Conservation (phyloP, 2,797 vertebrate genomes). For the Lepus oiostolus region DNA sequence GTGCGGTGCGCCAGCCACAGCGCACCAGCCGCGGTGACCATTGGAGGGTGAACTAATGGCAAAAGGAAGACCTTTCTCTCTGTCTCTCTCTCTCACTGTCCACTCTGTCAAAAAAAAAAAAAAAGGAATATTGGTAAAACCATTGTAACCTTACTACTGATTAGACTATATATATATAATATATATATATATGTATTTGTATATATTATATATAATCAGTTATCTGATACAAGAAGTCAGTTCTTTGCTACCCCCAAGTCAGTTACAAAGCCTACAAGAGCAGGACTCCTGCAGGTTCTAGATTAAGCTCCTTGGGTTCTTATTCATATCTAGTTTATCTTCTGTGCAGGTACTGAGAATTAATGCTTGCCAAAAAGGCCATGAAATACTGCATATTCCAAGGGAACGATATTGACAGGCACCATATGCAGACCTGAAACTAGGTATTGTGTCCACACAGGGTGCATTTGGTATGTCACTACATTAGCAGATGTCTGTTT, state of each 20-base stretch:
- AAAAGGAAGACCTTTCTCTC: no score
- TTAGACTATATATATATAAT: not conserved
- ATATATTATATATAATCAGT: not conserved
- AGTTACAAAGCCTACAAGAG: not conserved
- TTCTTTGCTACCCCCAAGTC: constrained; percentile 3
- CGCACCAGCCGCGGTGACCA: no score
- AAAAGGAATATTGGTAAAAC: not conserved
- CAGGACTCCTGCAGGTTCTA: not conserved
- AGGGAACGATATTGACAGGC: not conserved
- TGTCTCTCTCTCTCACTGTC: no score
- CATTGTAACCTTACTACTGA: not conserved
- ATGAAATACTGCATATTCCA: not conserved
- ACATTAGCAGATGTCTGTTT: not conserved
- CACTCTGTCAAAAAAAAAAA: no score
- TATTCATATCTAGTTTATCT: not conserved
- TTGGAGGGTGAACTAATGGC: no score
- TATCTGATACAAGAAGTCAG: not conserved
- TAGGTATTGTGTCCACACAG: not conserved
- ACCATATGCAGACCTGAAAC: not conserved
- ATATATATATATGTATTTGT: no score
- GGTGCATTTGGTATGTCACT: not conserved
- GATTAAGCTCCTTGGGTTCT: not conserved
- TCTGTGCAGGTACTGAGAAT: not conserved
- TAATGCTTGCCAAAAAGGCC: not conserved
- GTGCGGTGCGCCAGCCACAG: no score